Percentiles rank a stretch among this genome's conserved stretches.
phyloP scores from a whole-genome alignment of 1,140 invertebrate genomes.

The Dendroctonus valens region DNA sequence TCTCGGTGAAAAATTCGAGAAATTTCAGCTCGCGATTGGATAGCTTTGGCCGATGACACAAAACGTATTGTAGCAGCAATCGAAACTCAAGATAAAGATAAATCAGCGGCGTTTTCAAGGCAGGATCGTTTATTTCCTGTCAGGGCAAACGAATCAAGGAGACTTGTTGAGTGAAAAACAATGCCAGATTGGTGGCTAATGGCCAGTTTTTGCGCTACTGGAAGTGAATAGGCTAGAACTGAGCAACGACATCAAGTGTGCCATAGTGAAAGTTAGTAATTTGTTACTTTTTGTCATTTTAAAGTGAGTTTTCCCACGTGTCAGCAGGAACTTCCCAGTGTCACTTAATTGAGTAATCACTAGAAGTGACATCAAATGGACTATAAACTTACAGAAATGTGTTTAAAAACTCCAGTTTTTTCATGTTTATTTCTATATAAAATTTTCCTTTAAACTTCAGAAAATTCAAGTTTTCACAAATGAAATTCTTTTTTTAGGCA shows the following conservation, averaged over 20 bases:
- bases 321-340: no score
- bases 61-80: conserved; percentile 26
- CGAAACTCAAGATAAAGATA: conserved; percentile 22
- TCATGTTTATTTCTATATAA: no score
- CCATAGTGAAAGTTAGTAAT: neutral
- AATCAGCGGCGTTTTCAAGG: conserved; percentile 16
- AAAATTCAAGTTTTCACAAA: no score
- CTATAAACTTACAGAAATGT: no score
- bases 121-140: conserved; percentile 24
- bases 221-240: conserved; percentile 8
- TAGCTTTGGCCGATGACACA: conserved; percentile 11
- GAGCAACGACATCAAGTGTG: neutral
- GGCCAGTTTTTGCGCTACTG: conserved; percentile 13
- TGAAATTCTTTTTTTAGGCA: no score
- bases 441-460: no score
- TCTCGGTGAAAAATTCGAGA: conserved; percentile 2
- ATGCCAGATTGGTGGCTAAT: conserved; percentile 20
- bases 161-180: conserved; percentile 32
- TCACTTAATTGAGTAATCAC: no score
- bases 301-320: neutral
- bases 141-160: conserved; percentile 16
- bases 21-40: conserved; percentile 2
- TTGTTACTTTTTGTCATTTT: conserved; percentile 9
- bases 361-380: no score
- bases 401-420: no score